phyloP scores from a whole-genome alignment of 2,888 invertebrate genomes.

The Coecobrya sp. region DNA sequence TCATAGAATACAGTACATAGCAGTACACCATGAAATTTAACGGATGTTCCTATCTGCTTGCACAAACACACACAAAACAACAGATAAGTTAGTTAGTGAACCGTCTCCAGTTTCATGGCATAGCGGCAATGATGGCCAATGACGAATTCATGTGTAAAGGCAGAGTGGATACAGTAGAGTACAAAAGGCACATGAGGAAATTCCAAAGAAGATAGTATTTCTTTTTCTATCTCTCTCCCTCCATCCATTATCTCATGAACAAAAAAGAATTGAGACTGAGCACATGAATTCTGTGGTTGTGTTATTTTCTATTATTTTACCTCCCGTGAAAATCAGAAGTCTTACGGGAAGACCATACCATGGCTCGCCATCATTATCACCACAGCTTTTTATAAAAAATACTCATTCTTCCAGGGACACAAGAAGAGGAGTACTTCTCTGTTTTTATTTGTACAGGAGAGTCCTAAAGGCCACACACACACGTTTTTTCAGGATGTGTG shows the following conservation, averaged over 20 bases:
- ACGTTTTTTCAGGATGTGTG: background rate
- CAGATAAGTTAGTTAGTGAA: constrained; percentile 68
- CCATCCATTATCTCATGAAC: constrained; percentile 51
- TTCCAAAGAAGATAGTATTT: constrained; percentile 63
- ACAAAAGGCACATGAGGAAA: background rate
- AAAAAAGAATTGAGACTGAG: constrained; percentile 39
- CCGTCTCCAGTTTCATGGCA: constrained; percentile 52
- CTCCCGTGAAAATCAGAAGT: constrained; percentile 56
- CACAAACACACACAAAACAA: constrained; percentile 28
- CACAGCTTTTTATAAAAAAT: constrained; percentile 3
- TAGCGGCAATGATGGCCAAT: background rate
- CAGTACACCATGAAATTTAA: constrained; percentile 48
- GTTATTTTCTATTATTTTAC: constrained; percentile 10
- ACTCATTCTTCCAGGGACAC: constrained; percentile 18
- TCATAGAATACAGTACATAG: background rate
- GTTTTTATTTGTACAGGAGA: background rate
- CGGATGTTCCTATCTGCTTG: constrained; percentile 27
- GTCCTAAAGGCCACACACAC: background rate
- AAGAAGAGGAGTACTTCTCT: background rate
- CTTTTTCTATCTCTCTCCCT: background rate
- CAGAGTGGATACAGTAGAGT: background rate
- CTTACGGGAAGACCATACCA: background rate
- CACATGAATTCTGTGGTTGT: constrained; percentile 17
- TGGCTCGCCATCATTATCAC: constrained; percentile 1
- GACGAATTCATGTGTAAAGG: background rate